Percentiles rank a stretch among this genome's conserved stretches.
Conservation (phyloP, 2,888 invertebrate species). For the Epirrita christyi region DNA sequence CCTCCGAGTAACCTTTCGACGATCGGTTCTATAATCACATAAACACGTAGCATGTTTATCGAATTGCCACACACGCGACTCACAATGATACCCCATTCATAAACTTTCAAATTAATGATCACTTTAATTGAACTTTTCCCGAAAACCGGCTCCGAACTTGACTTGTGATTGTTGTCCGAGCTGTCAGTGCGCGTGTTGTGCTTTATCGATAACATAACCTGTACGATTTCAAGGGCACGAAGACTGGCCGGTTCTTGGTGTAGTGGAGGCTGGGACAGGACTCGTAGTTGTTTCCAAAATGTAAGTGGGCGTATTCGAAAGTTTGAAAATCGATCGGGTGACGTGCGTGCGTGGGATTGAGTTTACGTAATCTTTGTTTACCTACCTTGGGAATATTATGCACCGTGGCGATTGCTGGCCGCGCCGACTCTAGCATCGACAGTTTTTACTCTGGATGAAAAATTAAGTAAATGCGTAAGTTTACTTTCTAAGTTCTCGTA, state of each 20-base stretch:
- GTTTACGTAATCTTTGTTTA: constrained; percentile 85
- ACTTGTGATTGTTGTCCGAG: constrained; percentile 78
- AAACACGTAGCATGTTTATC: constrained; percentile 60
- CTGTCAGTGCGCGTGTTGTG: constrained; percentile 83
- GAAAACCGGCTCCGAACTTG: constrained; percentile 71
- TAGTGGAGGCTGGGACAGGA: constrained; percentile 59
- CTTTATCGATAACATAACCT: constrained; percentile 84
- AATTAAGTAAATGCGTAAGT: constrained; percentile 49
- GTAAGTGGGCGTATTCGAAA: constrained; percentile 83
- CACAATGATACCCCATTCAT: constrained; percentile 45
- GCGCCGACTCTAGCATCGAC: constrained; percentile 51
- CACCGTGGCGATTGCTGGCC: constrained; percentile 66
- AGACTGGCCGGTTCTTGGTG: constrained; percentile 60
- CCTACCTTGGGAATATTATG: constrained; percentile 83
- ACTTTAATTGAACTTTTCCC: constrained; percentile 51
- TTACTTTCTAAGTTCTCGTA: constrained; percentile 2
- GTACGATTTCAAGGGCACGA: constrained; percentile 80
- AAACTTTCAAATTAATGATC: constrained; percentile 50
- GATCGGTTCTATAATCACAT: constrained; percentile 61
- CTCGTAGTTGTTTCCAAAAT: constrained; percentile 64
- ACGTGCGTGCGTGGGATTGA: constrained; percentile 83
- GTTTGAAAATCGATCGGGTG: constrained; percentile 83
- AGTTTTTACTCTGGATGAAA: constrained; percentile 33
- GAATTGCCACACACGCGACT: constrained; percentile 48
- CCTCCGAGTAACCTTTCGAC: constrained; percentile 53